These are phyloP conservation scores for Acanthisitta chloris DNA, from an alignment of 2,113 vertebrate species.

Conservation along the genomic window DNA sequence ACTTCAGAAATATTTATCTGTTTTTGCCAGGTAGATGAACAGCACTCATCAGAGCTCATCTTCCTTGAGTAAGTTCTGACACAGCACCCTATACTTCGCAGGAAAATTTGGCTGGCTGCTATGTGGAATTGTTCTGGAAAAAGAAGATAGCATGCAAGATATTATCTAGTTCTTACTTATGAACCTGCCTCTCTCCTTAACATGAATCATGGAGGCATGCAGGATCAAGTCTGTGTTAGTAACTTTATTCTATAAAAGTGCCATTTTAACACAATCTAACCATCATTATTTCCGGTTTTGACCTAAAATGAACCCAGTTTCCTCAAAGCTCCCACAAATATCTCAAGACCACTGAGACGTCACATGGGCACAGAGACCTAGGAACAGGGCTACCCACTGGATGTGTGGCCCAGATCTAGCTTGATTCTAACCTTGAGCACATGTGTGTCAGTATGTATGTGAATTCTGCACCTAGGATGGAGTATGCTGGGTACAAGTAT, in stretches of 20 bases:
- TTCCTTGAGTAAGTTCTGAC: neutral
- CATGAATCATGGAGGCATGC: accelerated
- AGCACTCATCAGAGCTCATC: neutral
- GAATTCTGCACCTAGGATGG: accelerated
- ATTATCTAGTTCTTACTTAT: neutral
- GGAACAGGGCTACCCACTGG: neutral
- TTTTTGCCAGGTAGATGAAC: neutral
- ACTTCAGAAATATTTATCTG: neutral
- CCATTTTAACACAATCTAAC: neutral
- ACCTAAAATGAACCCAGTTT: neutral
- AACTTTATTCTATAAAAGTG: neutral
- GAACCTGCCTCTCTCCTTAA: neutral
- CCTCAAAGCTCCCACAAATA: neutral
- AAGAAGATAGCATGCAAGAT: neutral
- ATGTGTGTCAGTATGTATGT: accelerated
- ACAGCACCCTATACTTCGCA: neutral
- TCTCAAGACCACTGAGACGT: neutral
- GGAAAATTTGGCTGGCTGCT: neutral
- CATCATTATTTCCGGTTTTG: neutral
- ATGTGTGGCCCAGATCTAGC: neutral
- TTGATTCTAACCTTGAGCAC: neutral
- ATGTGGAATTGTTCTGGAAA: neutral
- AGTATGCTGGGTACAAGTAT: neutral
- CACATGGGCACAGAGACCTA: neutral
- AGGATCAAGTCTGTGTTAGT: neutral